Base-by-base conservation (phyloP, 2,113 vertebrate species). In the Ptilonorhynchus violaceus region DNA sequence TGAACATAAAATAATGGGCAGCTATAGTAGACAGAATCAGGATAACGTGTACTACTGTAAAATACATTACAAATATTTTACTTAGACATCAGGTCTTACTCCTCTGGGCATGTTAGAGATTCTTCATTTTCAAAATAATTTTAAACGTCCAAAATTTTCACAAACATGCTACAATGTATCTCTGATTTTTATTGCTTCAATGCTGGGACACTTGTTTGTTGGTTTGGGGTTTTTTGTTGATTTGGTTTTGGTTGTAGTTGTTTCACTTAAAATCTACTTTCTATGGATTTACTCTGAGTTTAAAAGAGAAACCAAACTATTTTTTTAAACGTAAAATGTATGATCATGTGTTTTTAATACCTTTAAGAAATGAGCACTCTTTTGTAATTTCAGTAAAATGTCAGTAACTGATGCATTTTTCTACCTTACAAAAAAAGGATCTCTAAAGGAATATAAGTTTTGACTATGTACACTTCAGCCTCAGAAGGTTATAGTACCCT, bases 201-300 rank as follows among this genome's bases (percentile, higher is more conserved):
- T 28, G 37, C 17, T 31, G 15, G 15, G 49, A 39, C 4, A 52
- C 4, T 59, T 41, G 31, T 68, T 68, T 77, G 27, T 22, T 52
- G 22, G 11, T 59, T 59, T 67, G 1, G 0, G 2, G 3, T 11
- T 50, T 53, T 69, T 24, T 9, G 22, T n/a, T 18, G 8, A 8
- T 49, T 70, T 22, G 19, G 15, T 42, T 42, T 42, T 42, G 42
- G 2, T 42, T 35, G 20, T 4, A 41, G 17, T 16, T 75, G 4
- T 49, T 86, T 66, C 14, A 82, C 11, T n/a, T 78, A 53, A 46
- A 46, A 50, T 30, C 9, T 49, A 68, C 7, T 88, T 94, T 44
- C 27, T 46, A 14, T 6, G 46, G 28, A 49, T 23, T 49, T 24
- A 49, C 49, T 22, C 24, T 39, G 20, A 50, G 14, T 50, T 70